Conservation (phyloP, 2,888 invertebrate species). For the Acleris holmiana region DNA sequence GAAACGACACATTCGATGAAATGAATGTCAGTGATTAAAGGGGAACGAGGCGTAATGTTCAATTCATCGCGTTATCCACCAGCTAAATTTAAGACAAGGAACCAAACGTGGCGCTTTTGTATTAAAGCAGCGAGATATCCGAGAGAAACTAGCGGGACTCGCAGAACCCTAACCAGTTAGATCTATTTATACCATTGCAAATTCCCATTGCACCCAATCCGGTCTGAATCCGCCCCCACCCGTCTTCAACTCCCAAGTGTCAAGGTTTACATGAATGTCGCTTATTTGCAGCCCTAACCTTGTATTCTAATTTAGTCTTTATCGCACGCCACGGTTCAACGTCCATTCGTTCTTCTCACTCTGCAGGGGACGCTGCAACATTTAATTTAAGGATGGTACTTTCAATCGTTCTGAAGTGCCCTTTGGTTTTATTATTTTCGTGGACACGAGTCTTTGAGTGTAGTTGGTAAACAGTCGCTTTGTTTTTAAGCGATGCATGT, state of each 20-base stretch:
- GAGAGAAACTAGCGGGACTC: neutral
- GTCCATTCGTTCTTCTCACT: constrained; percentile 7
- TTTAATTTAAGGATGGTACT: neutral
- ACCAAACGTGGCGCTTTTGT: no score
- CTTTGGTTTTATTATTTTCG: neutral
- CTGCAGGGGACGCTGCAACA: constrained; percentile 1
- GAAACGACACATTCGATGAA: no score
- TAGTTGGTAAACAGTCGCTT: neutral
- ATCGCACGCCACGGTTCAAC: constrained; percentile 41
- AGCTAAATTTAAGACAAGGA: constrained; percentile 3
- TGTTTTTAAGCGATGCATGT: neutral
- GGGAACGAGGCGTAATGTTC: no score
- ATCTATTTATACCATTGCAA: constrained; percentile 18
- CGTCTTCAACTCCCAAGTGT: constrained; percentile 19
- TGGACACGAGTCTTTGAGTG: no score
- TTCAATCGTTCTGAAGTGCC: neutral
- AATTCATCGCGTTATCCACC: no score
- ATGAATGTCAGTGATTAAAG: no score
- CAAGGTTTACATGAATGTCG: constrained; percentile 32
- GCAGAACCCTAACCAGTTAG: constrained; percentile 24
- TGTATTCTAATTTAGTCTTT: constrained; percentile 45
- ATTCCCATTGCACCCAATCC: constrained; percentile 12
- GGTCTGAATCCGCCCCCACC: constrained; percentile 18
- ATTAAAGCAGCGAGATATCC: no score
- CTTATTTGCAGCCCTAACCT: constrained; percentile 40